These are phyloP conservation scores for Anaspis maculata DNA, from an alignment of 2,888 invertebrate species.

Conservation along the genomic window DNA sequence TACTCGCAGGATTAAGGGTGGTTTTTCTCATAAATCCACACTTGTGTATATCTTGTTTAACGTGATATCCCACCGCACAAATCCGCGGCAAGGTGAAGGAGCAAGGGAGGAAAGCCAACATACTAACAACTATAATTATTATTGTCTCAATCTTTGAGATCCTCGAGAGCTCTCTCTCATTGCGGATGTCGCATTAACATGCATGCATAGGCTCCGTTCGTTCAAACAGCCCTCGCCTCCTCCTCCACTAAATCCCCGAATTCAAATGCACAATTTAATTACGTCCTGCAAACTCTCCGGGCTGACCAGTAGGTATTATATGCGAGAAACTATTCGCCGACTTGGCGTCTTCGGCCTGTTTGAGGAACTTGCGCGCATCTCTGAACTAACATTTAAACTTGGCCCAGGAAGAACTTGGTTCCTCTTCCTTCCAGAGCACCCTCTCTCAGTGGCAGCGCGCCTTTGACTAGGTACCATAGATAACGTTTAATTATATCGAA, in stretches of 20 bases:
- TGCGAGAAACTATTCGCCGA: slow-evolving; percentile 41
- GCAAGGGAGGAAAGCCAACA: background rate
- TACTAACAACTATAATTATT: background rate
- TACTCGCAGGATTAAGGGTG: slow-evolving; percentile 39
- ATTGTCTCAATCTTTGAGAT: too few relatives aligned
- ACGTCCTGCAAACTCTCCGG: slow-evolving; percentile 33
- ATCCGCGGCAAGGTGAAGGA: too few relatives aligned
- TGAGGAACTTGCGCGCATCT: slow-evolving; percentile 31
- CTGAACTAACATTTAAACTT: slow-evolving; percentile 34
- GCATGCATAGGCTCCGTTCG: slow-evolving; percentile 35
- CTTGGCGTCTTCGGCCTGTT: slow-evolving; percentile 36
- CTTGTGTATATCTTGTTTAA: slow-evolving; percentile 9
- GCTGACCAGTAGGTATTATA: slow-evolving; percentile 42
- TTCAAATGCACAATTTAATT: slow-evolving; percentile 41
- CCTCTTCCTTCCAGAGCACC: background rate
- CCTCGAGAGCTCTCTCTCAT: too few relatives aligned
- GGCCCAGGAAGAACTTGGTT: slow-evolving; percentile 1
- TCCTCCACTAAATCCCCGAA: slow-evolving; percentile 27
- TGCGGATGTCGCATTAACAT: slow-evolving; percentile 29
- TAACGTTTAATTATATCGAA: slow-evolving; percentile 5
- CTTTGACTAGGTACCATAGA: slow-evolving; percentile 6
- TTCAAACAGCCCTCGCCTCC: slow-evolving; percentile 29
- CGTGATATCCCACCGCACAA: background rate
- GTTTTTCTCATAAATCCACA: too few relatives aligned
- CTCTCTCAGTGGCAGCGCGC: slow-evolving; percentile 1